These are phyloP conservation scores for Polymixis flavicincta DNA, from an alignment of 2,888 invertebrate genomes.

Conservation along the genomic window DNA sequence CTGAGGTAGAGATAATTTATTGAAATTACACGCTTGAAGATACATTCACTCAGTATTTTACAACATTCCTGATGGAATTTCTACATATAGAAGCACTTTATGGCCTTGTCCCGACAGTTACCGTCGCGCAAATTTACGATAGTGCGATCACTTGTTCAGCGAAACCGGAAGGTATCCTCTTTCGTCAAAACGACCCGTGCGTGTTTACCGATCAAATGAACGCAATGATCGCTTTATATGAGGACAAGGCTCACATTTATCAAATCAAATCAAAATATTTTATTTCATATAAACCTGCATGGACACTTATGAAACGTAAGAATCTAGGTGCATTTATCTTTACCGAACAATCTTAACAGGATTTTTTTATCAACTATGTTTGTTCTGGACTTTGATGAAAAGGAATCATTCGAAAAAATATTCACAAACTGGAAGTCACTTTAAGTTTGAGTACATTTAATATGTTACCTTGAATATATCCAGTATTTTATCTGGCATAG, in stretches of 20 bases:
- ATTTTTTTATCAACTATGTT: not conserved
- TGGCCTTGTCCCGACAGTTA: not conserved
- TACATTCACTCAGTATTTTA: not conserved
- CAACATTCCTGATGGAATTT: too few relatives aligned
- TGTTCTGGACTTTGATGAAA: not conserved
- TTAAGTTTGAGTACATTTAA: not conserved
- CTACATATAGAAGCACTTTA: not conserved
- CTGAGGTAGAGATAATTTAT: slow-evolving; percentile 79
- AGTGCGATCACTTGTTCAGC: not conserved
- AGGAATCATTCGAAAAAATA: not conserved
- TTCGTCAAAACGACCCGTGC: not conserved
- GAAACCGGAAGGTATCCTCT: not conserved
- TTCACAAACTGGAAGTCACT: not conserved
- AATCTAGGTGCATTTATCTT: too few relatives aligned
- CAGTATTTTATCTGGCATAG: slow-evolving; percentile 68
- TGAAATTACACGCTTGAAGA: not conserved
- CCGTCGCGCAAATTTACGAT: too few relatives aligned
- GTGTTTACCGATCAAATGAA: not conserved
- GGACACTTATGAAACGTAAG: too few relatives aligned
- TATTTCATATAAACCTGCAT: too few relatives aligned
- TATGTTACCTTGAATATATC: slow-evolving; percentile 72
- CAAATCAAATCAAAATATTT: too few relatives aligned
- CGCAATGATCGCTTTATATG: not conserved
- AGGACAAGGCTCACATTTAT: not conserved
- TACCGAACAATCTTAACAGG: not conserved